Base-by-base conservation (phyloP, 2,797 vertebrate genomes). In the Phalloptychus januarius region DNA sequence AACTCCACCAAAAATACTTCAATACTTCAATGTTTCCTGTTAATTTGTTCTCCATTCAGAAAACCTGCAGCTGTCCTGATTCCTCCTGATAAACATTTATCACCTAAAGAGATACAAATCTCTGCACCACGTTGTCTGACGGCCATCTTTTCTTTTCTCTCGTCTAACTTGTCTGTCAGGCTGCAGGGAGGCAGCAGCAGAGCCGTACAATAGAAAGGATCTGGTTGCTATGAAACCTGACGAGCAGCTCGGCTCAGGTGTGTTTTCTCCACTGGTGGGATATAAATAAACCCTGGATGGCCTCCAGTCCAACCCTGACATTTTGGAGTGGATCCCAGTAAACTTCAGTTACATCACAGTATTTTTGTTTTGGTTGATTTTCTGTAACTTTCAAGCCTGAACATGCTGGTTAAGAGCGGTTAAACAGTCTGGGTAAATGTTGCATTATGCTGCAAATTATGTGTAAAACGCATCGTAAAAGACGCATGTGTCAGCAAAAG, bases 181-280 rank as follows among this genome's bases (percentile, higher is more conserved):
- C 74, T 83, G 76, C 75, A 6, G 79, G 48, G 79, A 72, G 76
- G 71, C 75, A 80, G 72, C 75, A 76, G 69, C 72, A 58, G 69
- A 87, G 56, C 79, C 69, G 83, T 72, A 92, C 90, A 93, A 92
- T 83, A 54, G 78, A 79, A 40, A 25, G 25, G 73, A 90, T 94
- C 87, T 31, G 80, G 89, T 94, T 91, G 79, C 93, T 82, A 75
- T 87, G 90, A 92, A 93, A 92, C 90, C 84, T 81, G 88, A 92
- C 58, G 12, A 86, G 84, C 79, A 78, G 86, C 75, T 74, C 50
- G 44, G 77, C 20, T 31, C 74, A 69, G 58, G 69, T 88, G 63
- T 67, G 36, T 61, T 56, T 81, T 76, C 80, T 72, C 38, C 44
- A 71, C 38, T 38, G 31, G 74, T 54, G 2, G 50, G 23, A 67